These are phyloP conservation scores for Nicator chloris DNA, from an alignment of 2,113 vertebrate genomes.

Conservation along the genomic window DNA sequence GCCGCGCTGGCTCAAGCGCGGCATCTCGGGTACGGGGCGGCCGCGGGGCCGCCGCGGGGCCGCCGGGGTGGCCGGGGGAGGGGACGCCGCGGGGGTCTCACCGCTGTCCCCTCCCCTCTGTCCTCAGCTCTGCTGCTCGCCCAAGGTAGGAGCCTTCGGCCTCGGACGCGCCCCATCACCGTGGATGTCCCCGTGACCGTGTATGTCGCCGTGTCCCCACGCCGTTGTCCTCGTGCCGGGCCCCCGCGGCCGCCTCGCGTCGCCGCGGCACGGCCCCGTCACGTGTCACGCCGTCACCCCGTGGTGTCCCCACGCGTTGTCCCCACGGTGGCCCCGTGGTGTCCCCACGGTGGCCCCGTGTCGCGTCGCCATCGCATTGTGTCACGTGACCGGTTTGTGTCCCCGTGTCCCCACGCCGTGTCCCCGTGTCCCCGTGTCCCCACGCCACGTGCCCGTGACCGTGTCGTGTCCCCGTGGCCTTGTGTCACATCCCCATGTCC, in stretches of 20 bases:
- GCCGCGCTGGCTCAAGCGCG: background rate
- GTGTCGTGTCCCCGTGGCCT: background rate
- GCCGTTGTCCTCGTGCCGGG: background rate
- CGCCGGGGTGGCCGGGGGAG: background rate
- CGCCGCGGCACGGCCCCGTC: no score
- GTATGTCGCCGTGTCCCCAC: background rate
- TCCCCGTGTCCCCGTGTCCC: background rate
- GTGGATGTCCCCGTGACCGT: background rate
- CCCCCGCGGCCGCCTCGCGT: no score
- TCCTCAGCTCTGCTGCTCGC: background rate
- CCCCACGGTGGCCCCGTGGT: fast-evolving
- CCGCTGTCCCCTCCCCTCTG: background rate
- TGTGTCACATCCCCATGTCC: background rate
- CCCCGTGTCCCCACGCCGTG: fast-evolving
- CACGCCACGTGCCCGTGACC: no score
- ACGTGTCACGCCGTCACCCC: no score
- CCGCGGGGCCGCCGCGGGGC: fast-evolving
- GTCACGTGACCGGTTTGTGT: no score
- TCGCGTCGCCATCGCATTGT: no score
- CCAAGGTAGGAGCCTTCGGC: background rate
- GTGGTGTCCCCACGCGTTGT: background rate
- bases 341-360: background rate
- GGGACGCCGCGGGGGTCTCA: background rate
- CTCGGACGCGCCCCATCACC: background rate
- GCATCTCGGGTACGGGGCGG: background rate